Percentiles rank a stretch among this genome's conserved stretches.
phyloP scores from a whole-genome alignment of 2,888 invertebrate genomes.

The Amiota mariae region DNA sequence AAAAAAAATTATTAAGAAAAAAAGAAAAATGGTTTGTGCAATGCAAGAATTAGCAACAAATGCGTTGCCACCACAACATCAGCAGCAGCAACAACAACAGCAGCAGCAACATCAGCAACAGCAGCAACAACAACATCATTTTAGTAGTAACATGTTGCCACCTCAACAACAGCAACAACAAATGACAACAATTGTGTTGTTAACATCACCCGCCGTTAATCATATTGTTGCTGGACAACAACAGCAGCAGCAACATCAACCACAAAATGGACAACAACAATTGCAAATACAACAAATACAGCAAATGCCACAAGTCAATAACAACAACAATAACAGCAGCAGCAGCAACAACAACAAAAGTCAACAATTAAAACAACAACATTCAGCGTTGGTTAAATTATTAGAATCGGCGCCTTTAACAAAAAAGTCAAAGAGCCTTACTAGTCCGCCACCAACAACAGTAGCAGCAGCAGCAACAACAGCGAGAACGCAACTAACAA shows the following conservation, averaged over 20 bases:
- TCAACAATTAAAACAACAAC: slow-evolving; percentile 77
- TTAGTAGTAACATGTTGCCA: slow-evolving; percentile 4
- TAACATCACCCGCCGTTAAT: slow-evolving; percentile 56
- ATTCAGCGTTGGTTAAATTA: slow-evolving; percentile 80
- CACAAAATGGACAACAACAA: slow-evolving; percentile 46
- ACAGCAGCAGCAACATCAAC: slow-evolving; percentile 51
- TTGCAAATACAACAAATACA: slow-evolving; percentile 55
- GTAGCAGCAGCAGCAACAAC: slow-evolving; percentile 36
- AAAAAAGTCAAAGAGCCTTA: slow-evolving; percentile 44
- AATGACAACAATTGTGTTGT: slow-evolving; percentile 64
- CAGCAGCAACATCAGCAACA: slow-evolving; percentile 45
- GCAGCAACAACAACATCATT: slow-evolving; percentile 50
- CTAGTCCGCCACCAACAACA: slow-evolving; percentile 31
- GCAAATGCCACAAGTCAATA: slow-evolving; percentile 49
- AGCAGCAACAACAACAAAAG: slow-evolving; percentile 25
- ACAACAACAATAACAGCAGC: slow-evolving; percentile 31
- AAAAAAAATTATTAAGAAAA: slow-evolving; percentile 2
- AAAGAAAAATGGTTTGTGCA: slow-evolving; percentile 72
- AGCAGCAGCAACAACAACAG: slow-evolving; percentile 55
- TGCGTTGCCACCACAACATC: slow-evolving; percentile 48
- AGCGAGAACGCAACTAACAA: slow-evolving; percentile 15
- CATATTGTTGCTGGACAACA: slow-evolving; percentile 50
- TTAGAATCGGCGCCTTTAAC: slow-evolving; percentile 76
- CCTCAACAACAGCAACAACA: slow-evolving; percentile 56
- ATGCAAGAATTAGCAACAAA: slow-evolving; percentile 68